Conservation (phyloP, 2,888 invertebrate species). For the Flexamia atlantica region DNA sequence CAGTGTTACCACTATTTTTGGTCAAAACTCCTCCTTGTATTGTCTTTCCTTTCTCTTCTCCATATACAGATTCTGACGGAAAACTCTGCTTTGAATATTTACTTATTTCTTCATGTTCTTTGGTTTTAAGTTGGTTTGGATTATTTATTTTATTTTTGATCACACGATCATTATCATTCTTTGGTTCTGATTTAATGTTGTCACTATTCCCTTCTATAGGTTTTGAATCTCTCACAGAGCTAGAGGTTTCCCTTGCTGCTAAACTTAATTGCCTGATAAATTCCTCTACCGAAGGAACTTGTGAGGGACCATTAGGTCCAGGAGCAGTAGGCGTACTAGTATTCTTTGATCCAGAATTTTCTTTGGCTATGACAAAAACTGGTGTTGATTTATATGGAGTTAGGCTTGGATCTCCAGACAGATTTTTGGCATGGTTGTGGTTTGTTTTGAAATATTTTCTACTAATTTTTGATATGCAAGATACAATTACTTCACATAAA, state of each 20-base stretch:
- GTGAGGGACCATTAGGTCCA: neutral
- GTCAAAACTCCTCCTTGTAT: neutral
- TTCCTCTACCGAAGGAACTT: conserved; percentile 10
- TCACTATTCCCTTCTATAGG: neutral
- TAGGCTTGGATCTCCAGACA: neutral
- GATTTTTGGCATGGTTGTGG: neutral
- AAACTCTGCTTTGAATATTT: neutral
- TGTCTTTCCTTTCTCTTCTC: neutral
- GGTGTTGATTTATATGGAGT: neutral
- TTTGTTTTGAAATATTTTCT: conserved; percentile 4
- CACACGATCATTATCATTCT: neutral
- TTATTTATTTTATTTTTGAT: neutral
- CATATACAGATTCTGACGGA: neutral
- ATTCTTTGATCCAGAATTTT: neutral
- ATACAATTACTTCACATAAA: conserved; percentile 28
- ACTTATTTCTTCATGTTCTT: neutral
- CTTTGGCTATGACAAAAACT: conserved; percentile 1
- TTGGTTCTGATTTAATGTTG: neutral
- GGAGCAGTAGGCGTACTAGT: neutral
- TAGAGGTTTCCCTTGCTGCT: neutral
- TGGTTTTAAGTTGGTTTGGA: neutral
- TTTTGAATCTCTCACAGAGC: neutral
- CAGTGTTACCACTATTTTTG: neutral
- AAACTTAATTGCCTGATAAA: neutral
- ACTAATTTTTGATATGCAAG: neutral